Evolutionary conservation across 2,888 invertebrate genomes (phyloP).

Genomic region (Andrena marginata): DNA sequence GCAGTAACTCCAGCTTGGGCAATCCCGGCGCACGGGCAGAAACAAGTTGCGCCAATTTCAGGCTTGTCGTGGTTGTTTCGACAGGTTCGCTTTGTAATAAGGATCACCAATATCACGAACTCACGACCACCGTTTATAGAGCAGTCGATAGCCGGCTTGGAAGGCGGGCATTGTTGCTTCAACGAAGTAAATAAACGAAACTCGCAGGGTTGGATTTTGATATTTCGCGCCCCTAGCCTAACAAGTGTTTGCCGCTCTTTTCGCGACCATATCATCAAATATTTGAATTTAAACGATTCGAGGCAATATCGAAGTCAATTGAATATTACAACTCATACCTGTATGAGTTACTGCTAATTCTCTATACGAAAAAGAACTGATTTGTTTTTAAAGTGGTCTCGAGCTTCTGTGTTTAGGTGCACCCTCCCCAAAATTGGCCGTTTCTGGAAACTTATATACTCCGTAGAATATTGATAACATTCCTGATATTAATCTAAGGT

Average conservation of each 20-base stretch:
- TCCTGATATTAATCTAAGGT: too few relatives aligned
- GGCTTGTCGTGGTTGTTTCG: constrained; percentile 56
- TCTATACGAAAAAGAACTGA: too few relatives aligned
- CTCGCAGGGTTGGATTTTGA: not conserved
- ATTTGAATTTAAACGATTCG: too few relatives aligned
- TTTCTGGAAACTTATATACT: not conserved
- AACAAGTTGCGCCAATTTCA: constrained; percentile 65
- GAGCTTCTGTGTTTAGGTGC: too few relatives aligned
- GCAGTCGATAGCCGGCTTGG: constrained; percentile 2
- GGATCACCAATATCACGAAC: constrained; percentile 79
- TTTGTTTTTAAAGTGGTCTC: too few relatives aligned
- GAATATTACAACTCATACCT: too few relatives aligned
- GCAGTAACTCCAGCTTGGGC: constrained; percentile 66
- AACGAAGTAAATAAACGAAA: not conserved
- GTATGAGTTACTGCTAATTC: too few relatives aligned
- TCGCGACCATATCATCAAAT: too few relatives aligned
- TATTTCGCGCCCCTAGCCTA: too few relatives aligned
- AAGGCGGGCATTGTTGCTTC: constrained; percentile 9
- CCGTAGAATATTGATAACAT: not conserved
- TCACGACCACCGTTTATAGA: constrained; percentile 51
- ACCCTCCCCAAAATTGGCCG: too few relatives aligned
- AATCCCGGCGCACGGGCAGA: constrained; percentile 51
- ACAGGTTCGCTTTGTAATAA: constrained; percentile 71
- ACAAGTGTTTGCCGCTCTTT: too few relatives aligned
- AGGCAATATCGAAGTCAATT: too few relatives aligned